phyloP scores from a whole-genome alignment of 2,113 vertebrate species.

The Toxotes jaculatrix region DNA sequence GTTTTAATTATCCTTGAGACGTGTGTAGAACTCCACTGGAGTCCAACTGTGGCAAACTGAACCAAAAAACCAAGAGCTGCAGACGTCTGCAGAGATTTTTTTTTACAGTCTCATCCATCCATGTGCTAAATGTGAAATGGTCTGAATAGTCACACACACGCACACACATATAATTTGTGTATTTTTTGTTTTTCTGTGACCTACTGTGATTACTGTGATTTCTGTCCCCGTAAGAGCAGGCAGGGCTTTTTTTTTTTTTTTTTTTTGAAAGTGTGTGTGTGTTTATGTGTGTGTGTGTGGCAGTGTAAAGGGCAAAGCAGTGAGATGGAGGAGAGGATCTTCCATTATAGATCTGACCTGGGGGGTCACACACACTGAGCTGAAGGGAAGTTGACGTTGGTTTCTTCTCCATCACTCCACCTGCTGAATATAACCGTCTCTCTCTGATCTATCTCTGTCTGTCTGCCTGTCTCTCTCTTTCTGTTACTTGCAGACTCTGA shows the following conservation, averaged over 20 bases:
- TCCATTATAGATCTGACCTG: constrained; percentile 71
- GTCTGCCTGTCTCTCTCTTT: constrained; percentile 1
- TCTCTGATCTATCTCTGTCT: constrained; percentile 54
- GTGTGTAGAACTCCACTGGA: no score
- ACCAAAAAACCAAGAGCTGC: no score
- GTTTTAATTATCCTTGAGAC: no score
- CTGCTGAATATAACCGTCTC: constrained; percentile 44
- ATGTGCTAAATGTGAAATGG: no score
- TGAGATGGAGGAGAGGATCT: constrained; percentile 71
- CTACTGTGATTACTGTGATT: no score
- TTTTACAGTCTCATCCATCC: no score
- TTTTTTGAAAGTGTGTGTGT: no score
- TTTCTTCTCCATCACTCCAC: constrained; percentile 56
- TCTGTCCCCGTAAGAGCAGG: background rate
- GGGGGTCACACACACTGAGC: constrained; percentile 41
- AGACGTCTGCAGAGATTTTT: no score
- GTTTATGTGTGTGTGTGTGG: constrained; percentile 23
- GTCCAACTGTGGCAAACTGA: no score
- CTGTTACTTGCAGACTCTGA: background rate
- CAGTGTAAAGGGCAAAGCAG: constrained; percentile 47
- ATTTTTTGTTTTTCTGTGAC: no score
- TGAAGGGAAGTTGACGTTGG: constrained; percentile 50
- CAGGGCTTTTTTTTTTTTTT: background rate
- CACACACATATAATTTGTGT: no score
- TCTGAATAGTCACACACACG: no score